These are phyloP conservation scores for Momotus momota DNA, from an alignment of 2,797 vertebrate genomes.

Conservation along the genomic window DNA sequence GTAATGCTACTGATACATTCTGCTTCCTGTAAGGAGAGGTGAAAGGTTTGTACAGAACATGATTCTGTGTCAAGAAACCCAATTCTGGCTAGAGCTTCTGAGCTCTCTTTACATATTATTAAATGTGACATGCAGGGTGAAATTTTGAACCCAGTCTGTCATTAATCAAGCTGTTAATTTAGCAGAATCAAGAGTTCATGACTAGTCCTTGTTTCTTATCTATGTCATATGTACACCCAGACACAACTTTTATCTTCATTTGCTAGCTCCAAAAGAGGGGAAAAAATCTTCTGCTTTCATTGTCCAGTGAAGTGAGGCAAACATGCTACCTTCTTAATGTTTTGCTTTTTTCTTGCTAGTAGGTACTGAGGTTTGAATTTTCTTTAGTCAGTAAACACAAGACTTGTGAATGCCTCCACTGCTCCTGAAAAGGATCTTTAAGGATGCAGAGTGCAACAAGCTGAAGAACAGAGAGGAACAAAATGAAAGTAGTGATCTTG, in stretches of 20 bases:
- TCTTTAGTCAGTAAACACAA: slow-evolving; percentile 41
- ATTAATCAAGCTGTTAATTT: not conserved
- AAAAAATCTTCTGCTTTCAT: not conserved
- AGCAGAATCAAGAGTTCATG: not conserved
- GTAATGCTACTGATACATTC: not conserved
- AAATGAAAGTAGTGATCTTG: not conserved
- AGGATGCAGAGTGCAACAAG: not conserved
- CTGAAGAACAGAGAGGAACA: not conserved
- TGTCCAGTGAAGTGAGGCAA: not conserved
- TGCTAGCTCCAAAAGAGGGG: not conserved
- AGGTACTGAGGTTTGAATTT: not conserved
- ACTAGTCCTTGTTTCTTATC: not conserved
- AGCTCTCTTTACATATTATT: not conserved
- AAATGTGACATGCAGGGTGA: not conserved
- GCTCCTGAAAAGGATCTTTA: slow-evolving; percentile 64
- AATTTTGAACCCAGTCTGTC: not conserved
- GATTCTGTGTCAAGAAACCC: not conserved
- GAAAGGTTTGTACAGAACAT: not conserved
- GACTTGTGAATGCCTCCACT: slow-evolving; percentile 67
- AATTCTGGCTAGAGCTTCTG: not conserved
- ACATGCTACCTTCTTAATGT: accelerated
- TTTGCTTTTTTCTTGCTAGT: slow-evolving; percentile 43
- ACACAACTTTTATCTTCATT: not conserved
- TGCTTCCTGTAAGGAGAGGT: not conserved
- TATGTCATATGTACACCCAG: not conserved